These are phyloP conservation scores for Cerceris ruficornis DNA, from an alignment of 2,888 invertebrate genomes.

Conservation along the genomic window DNA sequence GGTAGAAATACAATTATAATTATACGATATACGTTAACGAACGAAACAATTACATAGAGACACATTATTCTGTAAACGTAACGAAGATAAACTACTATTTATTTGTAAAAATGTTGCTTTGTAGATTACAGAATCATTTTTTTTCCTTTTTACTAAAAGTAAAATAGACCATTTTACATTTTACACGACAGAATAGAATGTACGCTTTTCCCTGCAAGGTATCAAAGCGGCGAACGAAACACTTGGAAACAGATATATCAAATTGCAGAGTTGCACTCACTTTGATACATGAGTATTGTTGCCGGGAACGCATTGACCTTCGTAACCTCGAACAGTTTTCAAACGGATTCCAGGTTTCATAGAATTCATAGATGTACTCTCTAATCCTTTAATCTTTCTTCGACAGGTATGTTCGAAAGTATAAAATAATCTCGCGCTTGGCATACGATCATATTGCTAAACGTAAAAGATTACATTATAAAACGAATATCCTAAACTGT, in stretches of 20 bases:
- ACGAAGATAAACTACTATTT: too few relatives aligned
- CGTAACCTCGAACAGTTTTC: conserved; percentile 33
- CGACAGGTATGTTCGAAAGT: conserved; percentile 17
- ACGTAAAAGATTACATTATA: not conserved
- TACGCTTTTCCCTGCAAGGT: too few relatives aligned
- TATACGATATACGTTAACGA: too few relatives aligned
- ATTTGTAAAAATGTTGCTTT: too few relatives aligned
- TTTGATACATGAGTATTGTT: conserved; percentile 46
- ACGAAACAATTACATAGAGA: too few relatives aligned
- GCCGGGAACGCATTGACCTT: conserved; percentile 45
- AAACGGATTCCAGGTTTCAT: conserved; percentile 29
- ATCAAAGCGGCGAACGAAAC: not conserved
- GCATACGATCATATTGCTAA: conserved; percentile 34
- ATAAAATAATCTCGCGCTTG: conserved; percentile 30
- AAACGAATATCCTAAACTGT: not conserved
- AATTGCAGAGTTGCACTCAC: conserved; percentile 41
- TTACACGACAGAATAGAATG: too few relatives aligned
- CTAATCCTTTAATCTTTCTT: conserved; percentile 36
- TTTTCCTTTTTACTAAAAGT: too few relatives aligned
- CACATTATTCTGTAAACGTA: too few relatives aligned
- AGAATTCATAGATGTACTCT: conserved; percentile 30
- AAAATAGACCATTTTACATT: too few relatives aligned
- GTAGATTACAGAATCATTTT: too few relatives aligned
- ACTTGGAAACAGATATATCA: not conserved
- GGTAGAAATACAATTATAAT: too few relatives aligned